These are phyloP conservation scores for Ptyas mucosa DNA, from an alignment of 2,113 vertebrate species.

Conservation along the genomic window DNA sequence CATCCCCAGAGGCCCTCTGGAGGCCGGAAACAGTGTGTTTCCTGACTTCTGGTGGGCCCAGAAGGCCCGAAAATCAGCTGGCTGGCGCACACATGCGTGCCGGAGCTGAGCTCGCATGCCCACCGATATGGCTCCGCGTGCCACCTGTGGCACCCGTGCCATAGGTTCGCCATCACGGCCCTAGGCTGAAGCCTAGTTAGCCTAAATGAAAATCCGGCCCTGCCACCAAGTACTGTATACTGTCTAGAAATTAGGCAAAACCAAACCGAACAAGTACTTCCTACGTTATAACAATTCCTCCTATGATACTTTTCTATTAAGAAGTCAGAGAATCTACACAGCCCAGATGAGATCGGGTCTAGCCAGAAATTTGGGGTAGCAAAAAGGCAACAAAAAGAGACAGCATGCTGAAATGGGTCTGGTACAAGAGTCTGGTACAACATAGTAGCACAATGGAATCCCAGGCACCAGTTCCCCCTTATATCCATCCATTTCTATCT, in stretches of 20 bases:
- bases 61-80: too few species aligned
- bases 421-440: neutral
- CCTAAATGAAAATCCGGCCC: too few species aligned
- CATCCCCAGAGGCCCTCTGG: too few species aligned
- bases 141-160: too few species aligned
- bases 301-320: neutral
- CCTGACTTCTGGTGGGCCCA: too few species aligned
- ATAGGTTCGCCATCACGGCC: too few species aligned
- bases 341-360: neutral
- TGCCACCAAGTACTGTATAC: neutral
- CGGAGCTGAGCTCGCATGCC: too few species aligned
- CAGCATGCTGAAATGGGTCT: neutral
- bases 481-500: neutral
- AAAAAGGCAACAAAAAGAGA: neutral
- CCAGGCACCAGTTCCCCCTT: neutral
- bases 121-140: too few species aligned
- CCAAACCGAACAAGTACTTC: neutral
- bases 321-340: neutral
- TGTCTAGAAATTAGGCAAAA: neutral
- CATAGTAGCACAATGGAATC: neutral
- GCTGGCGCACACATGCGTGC: too few species aligned
- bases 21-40: too few species aligned
- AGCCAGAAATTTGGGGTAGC: neutral
- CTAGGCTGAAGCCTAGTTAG: too few species aligned
- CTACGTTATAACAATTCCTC: neutral